Percentiles rank a stretch among this genome's conserved stretches.
Conservation (phyloP, 2,797 vertebrate genomes). For the Carapus acus region DNA sequence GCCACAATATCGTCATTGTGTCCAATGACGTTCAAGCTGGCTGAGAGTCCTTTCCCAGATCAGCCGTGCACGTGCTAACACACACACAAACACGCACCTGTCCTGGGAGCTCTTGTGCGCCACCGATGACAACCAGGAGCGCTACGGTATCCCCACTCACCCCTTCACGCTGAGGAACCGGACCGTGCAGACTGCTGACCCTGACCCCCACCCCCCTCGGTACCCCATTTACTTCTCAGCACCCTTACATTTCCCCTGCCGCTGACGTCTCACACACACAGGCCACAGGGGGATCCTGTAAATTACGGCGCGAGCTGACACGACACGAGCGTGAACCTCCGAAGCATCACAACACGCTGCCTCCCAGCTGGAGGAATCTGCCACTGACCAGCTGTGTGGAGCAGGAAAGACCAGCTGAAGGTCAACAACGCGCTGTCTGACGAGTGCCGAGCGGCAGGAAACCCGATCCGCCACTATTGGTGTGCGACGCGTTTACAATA, state of each 20-base stretch:
- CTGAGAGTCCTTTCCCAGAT: conserved; percentile 21
- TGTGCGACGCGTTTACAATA: conserved; percentile 15
- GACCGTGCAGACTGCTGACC: no score
- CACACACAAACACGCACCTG: no score
- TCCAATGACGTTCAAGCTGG: conserved; percentile 1
- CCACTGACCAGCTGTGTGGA: conserved; percentile 48
- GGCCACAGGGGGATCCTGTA: conserved; percentile 6
- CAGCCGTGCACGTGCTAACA: conserved; percentile 1
- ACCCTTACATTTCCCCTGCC: no score
- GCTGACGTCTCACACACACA: no score
- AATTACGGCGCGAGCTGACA: conserved; percentile 8
- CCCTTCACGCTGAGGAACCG: no score
- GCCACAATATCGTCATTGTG: conserved; percentile 28
- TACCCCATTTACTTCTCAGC: no score
- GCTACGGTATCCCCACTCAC: no score
- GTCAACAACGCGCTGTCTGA: conserved; percentile 27
- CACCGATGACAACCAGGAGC: no score
- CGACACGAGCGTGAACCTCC: conserved; percentile 18
- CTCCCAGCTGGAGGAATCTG: conserved; percentile 37
- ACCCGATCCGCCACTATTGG: conserved; percentile 2
- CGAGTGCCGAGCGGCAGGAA: conserved; percentile 8
- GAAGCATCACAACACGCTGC: conserved; percentile 1
- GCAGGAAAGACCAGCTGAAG: conserved; percentile 32
- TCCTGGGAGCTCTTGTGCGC: no score
- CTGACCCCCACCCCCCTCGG: no score